A percentile compares a stretch with the other conserved stretches of the same genome.
Conservation (phyloP, 2,797 vertebrate species). For the Chanos chanos region DNA sequence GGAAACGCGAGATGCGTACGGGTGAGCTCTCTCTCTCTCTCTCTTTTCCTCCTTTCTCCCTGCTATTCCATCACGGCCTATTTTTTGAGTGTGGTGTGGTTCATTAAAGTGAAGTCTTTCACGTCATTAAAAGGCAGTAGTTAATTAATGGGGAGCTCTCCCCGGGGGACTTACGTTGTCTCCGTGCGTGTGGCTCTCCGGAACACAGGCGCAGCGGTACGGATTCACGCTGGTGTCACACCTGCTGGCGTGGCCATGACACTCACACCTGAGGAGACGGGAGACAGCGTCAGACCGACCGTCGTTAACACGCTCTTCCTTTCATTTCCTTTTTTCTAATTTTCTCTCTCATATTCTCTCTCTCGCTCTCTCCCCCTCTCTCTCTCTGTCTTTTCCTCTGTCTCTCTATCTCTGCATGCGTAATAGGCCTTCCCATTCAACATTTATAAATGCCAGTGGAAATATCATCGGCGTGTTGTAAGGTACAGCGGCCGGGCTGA, state of each 20-base stretch:
- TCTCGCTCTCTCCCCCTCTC: constrained; percentile 23
- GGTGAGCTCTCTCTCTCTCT: not conserved
- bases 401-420: constrained; percentile 31
- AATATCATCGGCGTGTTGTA: constrained; percentile 60
- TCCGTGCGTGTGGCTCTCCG: constrained; percentile 82
- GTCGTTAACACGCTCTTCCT: not conserved
- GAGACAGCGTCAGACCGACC: no score
- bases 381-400: constrained; percentile 10
- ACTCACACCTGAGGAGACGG: constrained; percentile 82
- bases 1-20: constrained; percentile 39
- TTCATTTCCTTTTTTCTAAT: not conserved
- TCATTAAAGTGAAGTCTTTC: constrained; percentile 56
- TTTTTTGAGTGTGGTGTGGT: constrained; percentile 44
- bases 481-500: constrained; percentile 53
- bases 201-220: constrained; percentile 79
- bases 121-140: constrained; percentile 55
- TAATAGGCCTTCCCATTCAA: constrained; percentile 65
- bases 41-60: not conserved
- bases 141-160: constrained; percentile 59
- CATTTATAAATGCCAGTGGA: constrained; percentile 71
- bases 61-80: constrained; percentile 40
- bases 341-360: constrained; percentile 14
- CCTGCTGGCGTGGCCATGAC: constrained; percentile 81
- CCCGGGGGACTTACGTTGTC: constrained; percentile 77
- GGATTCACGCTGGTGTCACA: constrained; percentile 74